Base-by-base conservation (phyloP, 2,888 invertebrate genomes). In the Acanthopleura granulata region DNA sequence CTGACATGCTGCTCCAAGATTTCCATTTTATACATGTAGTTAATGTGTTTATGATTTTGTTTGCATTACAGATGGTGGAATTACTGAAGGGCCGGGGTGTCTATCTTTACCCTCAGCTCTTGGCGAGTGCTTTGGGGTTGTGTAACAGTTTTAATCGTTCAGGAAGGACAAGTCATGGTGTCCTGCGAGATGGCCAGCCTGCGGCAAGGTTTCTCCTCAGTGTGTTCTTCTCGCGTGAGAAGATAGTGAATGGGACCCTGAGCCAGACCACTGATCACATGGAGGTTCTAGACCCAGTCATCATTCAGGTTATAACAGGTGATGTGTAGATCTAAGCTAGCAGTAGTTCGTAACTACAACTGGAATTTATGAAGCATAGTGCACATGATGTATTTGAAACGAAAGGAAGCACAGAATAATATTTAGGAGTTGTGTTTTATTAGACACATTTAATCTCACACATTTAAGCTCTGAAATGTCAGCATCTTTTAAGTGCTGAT, bases 51-150 rank as follows among this genome's bases (percentile, higher is more conserved):
- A n/a, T n/a, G n/a, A n/a, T n/a, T n/a, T 22, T 12, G n/a, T 57
- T 57, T 62, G 62, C 22, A 27, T 66, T 66, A 25, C 29, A 66
- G 66, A 66, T 66, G 66, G 66, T 66, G 16, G 66, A 66, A 27
- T 27, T 66, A 27, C 16, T 66, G 25, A 15, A 22, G 25, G 66
- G 29, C 16, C 1, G 66, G 18, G 66, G 66, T 18, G 66, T 66
- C 1, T 66, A 66, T 25, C 29, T 66, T 16, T 27, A 27, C 22
- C 66, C 22, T 16, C 16, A 27, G 18, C 18, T 66, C 6, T 27
- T 27, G 25, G 6, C 3, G 66, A 27, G 25, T 22, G 66, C 66
- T 22, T 25, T 66, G 27, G 29, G 16, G 6, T 6, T 66, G 66
- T 66, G 66, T 27, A 22, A 3, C 22, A 22, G 22, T 22, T 1